phyloP scores from a whole-genome alignment of 1,140 invertebrate genomes.

The Sogatella furcifera region DNA sequence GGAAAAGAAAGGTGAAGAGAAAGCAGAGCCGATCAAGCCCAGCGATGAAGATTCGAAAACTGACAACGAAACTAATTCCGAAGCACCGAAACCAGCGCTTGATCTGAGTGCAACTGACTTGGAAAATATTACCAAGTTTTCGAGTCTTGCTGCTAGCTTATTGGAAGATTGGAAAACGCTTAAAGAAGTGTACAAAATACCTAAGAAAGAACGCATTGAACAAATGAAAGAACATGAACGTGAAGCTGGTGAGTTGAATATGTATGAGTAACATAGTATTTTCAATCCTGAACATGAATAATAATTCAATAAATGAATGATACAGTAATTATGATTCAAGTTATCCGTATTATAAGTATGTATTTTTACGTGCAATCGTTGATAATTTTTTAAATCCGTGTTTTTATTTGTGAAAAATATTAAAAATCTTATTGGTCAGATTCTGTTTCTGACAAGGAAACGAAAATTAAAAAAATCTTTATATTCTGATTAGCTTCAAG shows the following conservation, averaged over 20 bases:
- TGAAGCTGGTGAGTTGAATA: slow-evolving; percentile 49
- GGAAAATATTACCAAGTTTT: slow-evolving; percentile 1
- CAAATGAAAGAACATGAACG: slow-evolving; percentile 88
- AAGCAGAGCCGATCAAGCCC: neutral
- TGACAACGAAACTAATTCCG: neutral
- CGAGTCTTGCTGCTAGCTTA: slow-evolving; percentile 47
- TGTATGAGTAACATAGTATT: too few species aligned
- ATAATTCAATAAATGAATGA: too few species aligned
- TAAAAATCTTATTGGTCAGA: too few species aligned
- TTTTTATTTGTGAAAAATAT: too few species aligned
- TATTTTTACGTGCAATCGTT: too few species aligned
- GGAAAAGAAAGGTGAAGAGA: neutral
- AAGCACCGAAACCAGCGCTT: neutral
- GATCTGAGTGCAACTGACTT: neutral
- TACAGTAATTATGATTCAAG: too few species aligned
- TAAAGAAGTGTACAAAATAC: slow-evolving; percentile 87
- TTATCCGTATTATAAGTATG: too few species aligned
- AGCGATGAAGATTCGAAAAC: neutral
- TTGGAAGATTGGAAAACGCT: slow-evolving; percentile 65
- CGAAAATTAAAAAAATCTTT: too few species aligned
- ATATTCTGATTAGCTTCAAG: too few species aligned
- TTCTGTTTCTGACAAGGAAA: too few species aligned
- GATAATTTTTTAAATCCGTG: too few species aligned
- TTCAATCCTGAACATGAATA: too few species aligned
- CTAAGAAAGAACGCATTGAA: slow-evolving; percentile 85